These are phyloP conservation scores for Glossosoma conforme DNA, from an alignment of 1,140 invertebrate species.

Conservation along the genomic window DNA sequence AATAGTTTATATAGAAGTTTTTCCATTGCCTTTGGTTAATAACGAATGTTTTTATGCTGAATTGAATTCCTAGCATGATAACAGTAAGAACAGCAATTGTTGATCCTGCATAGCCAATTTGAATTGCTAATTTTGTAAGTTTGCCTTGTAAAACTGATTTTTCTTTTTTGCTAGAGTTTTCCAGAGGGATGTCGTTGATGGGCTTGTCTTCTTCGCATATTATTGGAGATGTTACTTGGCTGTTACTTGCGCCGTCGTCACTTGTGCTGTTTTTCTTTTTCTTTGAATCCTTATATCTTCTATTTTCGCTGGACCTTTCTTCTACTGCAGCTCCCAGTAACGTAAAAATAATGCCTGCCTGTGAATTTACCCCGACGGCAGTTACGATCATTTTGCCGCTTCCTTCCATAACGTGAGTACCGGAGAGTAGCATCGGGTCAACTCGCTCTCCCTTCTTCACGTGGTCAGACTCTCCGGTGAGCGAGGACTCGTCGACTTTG, in stretches of 20 bases:
- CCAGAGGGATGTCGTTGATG: conserved; percentile 19
- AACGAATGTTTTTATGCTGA: conserved; percentile 70
- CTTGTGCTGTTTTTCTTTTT: conserved; percentile 35
- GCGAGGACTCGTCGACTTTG: conserved; percentile 67
- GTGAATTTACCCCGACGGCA: conserved; percentile 77
- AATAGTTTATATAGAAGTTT: conserved; percentile 60
- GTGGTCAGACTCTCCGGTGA: conserved; percentile 71
- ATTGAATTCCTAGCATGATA: conserved; percentile 74
- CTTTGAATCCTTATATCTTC: conserved; percentile 18
- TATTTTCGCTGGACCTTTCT: conserved; percentile 32
- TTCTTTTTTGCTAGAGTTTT: conserved; percentile 37
- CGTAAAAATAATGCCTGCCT: conserved; percentile 78
- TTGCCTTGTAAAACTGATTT: conserved; percentile 82
- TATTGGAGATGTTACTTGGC: conserved; percentile 19
- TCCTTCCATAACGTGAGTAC: conserved; percentile 63
- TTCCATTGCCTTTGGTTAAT: conserved; percentile 54
- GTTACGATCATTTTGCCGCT: conserved; percentile 78
- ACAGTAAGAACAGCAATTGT: conserved; percentile 83
- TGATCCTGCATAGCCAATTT: conserved; percentile 87
- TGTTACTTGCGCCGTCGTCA: conserved; percentile 21
- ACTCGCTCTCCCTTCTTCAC: conserved; percentile 59
- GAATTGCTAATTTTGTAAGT: conserved; percentile 82
- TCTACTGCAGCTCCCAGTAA: conserved; percentile 45
- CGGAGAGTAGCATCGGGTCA: conserved; percentile 64
- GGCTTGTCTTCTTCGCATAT: conserved; percentile 25